These are phyloP conservation scores for Tapirus terrestris DNA, from an alignment of 2,113 vertebrate species.

Conservation along the genomic window DNA sequence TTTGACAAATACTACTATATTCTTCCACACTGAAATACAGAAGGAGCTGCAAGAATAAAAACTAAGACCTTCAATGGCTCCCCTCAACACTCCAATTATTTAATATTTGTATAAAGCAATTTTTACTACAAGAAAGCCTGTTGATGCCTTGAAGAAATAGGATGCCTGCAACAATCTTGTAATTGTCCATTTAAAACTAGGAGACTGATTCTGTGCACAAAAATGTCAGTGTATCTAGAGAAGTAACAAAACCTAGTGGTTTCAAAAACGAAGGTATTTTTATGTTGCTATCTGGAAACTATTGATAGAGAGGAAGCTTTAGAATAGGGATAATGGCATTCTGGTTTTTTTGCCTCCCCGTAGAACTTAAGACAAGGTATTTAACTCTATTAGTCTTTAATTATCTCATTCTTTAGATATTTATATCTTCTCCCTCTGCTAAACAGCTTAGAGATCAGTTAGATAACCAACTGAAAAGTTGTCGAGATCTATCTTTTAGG, in stretches of 20 bases:
- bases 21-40: background rate
- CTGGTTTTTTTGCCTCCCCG: background rate
- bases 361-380: background rate
- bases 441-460: background rate
- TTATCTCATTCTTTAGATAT: background rate
- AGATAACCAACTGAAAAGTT: background rate
- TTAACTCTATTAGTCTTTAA: constrained; percentile 1
- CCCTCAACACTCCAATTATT: background rate
- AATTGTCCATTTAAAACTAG: constrained; percentile 34
- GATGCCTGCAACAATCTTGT: background rate
- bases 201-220: constrained; percentile 4
- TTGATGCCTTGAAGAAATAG: background rate
- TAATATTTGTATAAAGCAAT: constrained; percentile 25
- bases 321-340: background rate
- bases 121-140: constrained; percentile 35
- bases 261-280: constrained; percentile 54
- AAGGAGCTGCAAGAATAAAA: constrained; percentile 14
- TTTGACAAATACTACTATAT: background rate
- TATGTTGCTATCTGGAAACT: constrained; percentile 15
- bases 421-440: background rate
- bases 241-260: background rate
- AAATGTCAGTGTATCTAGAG: background rate
- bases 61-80: background rate
- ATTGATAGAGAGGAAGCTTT: background rate
- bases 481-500: background rate